Evolutionary conservation across 2,888 invertebrate species (phyloP), one percentile per base, ranked within the genome.

Genomic region (Xylota segnis): DNA sequence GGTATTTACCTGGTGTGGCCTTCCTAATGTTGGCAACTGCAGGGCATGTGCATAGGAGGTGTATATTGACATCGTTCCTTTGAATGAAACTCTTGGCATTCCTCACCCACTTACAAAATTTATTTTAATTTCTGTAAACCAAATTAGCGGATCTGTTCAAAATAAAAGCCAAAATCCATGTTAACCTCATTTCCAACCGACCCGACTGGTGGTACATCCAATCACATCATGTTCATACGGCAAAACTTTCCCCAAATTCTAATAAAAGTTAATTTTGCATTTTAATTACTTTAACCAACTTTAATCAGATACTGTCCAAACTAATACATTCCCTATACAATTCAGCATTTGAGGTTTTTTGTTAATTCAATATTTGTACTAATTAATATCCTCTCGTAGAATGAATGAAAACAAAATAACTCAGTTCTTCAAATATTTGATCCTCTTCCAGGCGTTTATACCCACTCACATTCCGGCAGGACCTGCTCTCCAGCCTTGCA

Each of bases 331-430:
- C 32, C 52, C 18, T 23, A 23, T 45, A 14, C 16, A 16, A 40
- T 32, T 45, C 52, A 54, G 16, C 16, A 16, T 61, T 45, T 71
- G 68, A 23, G 63, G 74, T 52, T 74, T 74, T 79, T 74, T 78
- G 78, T 59, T 75, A 74, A 76, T 84, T 76, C 75, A 84, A 81
- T 81, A 76, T 84, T 81, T 66, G 75, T 59, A 45, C 58, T 84
- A 84, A 84, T 84, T 84, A 75, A 84, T 84, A 59, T 76, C 59
- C 6, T 27, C 40, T 65, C 23, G 43, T 37, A 40, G 63, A 68
- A 59, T 47, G 47, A 59, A 61, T 45, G 56, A 59, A 34, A 52
- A 23, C 45, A 23, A 83, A 68, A 32, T 65, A 56, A 27, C 34
- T 68, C 23, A 43, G 54, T 63, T 79, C 43, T 32, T 74, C 47